These are phyloP conservation scores for Sparidentex hasta DNA, from an alignment of 2,797 vertebrate species.

Conservation along the genomic window DNA sequence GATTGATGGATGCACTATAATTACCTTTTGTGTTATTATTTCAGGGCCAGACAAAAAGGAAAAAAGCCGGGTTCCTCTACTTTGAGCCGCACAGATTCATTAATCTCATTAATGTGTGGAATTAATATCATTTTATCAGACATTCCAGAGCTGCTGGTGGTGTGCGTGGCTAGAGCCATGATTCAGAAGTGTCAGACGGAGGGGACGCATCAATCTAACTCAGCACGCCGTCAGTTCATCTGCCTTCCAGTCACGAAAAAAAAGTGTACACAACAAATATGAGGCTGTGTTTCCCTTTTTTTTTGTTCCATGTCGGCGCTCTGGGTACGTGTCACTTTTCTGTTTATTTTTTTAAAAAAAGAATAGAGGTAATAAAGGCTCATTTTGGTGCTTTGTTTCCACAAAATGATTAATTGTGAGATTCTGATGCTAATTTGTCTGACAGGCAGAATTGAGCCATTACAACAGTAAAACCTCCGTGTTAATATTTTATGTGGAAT, in stretches of 20 bases:
- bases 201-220: conserved; percentile 92
- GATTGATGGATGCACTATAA: conserved; percentile 99
- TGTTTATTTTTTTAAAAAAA: conserved; percentile 78
- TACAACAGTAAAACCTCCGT: conserved; percentile 65
- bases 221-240: conserved; percentile 86
- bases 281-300: conserved; percentile 71
- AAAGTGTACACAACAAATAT: conserved; percentile 78
- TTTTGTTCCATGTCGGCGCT: conserved; percentile 89
- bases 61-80: conserved; percentile 88
- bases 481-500: conserved; percentile 53
- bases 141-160: conserved; percentile 94
- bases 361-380: conserved; percentile 82
- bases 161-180: conserved; percentile 90
- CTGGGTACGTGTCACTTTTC: conserved; percentile 81
- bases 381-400: conserved; percentile 24
- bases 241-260: conserved; percentile 84
- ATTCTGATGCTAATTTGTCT: conserved; percentile 76
- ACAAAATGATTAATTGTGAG: conserved; percentile 6
- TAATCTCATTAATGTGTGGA: conserved; percentile 98
- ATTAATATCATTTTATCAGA: conserved; percentile 99
- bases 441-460: conserved; percentile 56
- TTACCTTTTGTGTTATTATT: conserved; percentile 97
- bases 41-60: conserved; percentile 91
- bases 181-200: conserved; percentile 89
- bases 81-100: conserved; percentile 91